phyloP scores from a whole-genome alignment of 2,797 vertebrate genomes.

The Florisuga fusca region DNA sequence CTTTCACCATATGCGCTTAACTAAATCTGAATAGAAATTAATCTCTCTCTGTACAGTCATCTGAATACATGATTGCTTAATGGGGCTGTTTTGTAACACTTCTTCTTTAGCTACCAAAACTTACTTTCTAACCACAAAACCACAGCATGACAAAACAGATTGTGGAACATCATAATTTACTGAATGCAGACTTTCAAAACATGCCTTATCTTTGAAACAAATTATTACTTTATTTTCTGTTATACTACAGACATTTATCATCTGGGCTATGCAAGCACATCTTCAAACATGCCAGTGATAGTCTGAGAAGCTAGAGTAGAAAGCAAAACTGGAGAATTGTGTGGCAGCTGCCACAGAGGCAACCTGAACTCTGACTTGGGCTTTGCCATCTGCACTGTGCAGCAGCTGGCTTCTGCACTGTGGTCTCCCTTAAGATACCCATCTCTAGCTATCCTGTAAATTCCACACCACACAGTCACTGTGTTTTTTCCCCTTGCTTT shows the following conservation, averaged over 20 bases:
- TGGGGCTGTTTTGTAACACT: not conserved
- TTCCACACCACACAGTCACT: not conserved
- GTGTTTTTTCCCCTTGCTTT: not conserved
- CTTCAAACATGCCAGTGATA: not conserved
- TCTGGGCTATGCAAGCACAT: not conserved
- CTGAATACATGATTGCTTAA: slow-evolving; percentile 1
- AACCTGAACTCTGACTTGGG: not conserved
- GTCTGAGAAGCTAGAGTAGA: not conserved
- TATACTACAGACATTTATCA: not conserved
- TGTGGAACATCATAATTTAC: not conserved
- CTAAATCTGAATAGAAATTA: not conserved
- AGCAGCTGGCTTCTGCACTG: not conserved
- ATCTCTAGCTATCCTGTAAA: not conserved
- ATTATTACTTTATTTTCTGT: not conserved
- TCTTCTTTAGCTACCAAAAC: not conserved
- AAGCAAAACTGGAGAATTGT: not conserved
- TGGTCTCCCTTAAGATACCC: not conserved
- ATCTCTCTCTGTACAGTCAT: not conserved
- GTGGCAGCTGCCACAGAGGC: not conserved
- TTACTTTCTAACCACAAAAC: slow-evolving; percentile 35
- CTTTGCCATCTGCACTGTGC: not conserved
- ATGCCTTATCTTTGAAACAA: not conserved
- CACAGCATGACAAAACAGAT: not conserved
- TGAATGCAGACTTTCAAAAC: not conserved
- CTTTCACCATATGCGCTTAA: not conserved